These are phyloP conservation scores for Beris morrisii DNA, from an alignment of 2,888 invertebrate species.

Conservation along the genomic window DNA sequence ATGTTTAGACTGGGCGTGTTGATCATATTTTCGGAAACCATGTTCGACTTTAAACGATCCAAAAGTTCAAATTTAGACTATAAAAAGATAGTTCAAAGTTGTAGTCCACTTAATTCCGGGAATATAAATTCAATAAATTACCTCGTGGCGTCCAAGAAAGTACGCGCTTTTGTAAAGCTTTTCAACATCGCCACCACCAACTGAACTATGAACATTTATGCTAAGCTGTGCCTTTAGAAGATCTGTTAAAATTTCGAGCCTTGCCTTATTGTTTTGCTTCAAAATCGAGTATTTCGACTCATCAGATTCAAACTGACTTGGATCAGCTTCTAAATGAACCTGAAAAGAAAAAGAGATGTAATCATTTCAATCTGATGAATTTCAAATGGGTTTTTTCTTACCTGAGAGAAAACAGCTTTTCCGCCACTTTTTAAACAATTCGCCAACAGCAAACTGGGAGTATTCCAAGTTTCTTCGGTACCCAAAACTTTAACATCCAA, in stretches of 20 bases:
- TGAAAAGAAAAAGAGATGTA: slow-evolving; percentile 48
- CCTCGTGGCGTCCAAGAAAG: slow-evolving; percentile 82
- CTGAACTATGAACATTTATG: slow-evolving; percentile 41
- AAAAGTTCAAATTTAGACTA: slow-evolving; percentile 74
- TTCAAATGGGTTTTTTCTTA: slow-evolving; percentile 45
- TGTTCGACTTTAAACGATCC: slow-evolving; percentile 61
- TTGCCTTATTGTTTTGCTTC: slow-evolving; percentile 67
- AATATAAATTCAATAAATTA: slow-evolving; percentile 48
- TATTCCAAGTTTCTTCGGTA: slow-evolving; percentile 85
- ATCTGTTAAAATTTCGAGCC: slow-evolving; percentile 77
- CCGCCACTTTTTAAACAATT: slow-evolving; percentile 67
- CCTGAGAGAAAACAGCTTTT: slow-evolving; percentile 79
- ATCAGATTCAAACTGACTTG: slow-evolving; percentile 66
- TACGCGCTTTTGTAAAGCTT: slow-evolving; percentile 60
- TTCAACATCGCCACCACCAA: slow-evolving; percentile 1
- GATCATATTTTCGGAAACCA: slow-evolving; percentile 59
- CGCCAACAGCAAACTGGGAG: slow-evolving; percentile 77
- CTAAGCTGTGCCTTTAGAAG: slow-evolving; percentile 70
- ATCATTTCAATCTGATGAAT: background rate
- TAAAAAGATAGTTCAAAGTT: slow-evolving; percentile 36
- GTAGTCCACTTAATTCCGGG: background rate
- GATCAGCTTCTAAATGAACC: slow-evolving; percentile 82
- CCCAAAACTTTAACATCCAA: slow-evolving; percentile 77
- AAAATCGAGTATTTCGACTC: slow-evolving; percentile 62
- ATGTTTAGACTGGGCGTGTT: slow-evolving; percentile 63